Percentiles rank a stretch among this genome's conserved stretches.
Conservation (phyloP, 2,113 vertebrate genomes). For the Romanogobio albipinnatus region DNA sequence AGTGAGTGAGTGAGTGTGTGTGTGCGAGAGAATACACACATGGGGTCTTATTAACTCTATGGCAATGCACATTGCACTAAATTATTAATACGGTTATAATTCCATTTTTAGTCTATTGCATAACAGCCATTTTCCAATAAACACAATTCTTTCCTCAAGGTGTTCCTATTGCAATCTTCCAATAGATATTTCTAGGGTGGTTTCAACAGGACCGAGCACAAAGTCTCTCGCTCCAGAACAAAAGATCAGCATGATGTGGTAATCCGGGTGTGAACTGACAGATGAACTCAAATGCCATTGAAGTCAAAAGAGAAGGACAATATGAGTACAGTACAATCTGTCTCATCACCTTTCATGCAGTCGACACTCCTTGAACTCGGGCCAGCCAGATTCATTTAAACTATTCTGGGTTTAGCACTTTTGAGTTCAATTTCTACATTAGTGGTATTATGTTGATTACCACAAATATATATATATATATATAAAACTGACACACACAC, state of each 20-base stretch:
- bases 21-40: background rate
- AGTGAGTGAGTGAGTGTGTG: no score
- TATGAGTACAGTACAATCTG: slow-evolving; percentile 1
- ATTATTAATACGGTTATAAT: background rate
- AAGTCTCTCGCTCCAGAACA: background rate
- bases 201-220: background rate
- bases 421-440: no score
- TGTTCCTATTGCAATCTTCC: background rate
- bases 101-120: background rate
- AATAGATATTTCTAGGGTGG: background rate
- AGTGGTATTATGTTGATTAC: no score
- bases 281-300: background rate
- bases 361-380: no score
- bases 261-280: background rate
- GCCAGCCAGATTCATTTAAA: no score
- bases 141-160: background rate
- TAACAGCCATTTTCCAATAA: slow-evolving; percentile 7
- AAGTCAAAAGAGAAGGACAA: slow-evolving; percentile 17
- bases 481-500: no score
- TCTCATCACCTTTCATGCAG: background rate
- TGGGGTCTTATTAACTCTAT: background rate
- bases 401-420: no score
- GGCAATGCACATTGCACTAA: background rate
- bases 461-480: no score
- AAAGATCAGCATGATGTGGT: background rate